Conservation (phyloP, 2,888 invertebrate genomes). For the Caenorhabditis imperialis region DNA sequence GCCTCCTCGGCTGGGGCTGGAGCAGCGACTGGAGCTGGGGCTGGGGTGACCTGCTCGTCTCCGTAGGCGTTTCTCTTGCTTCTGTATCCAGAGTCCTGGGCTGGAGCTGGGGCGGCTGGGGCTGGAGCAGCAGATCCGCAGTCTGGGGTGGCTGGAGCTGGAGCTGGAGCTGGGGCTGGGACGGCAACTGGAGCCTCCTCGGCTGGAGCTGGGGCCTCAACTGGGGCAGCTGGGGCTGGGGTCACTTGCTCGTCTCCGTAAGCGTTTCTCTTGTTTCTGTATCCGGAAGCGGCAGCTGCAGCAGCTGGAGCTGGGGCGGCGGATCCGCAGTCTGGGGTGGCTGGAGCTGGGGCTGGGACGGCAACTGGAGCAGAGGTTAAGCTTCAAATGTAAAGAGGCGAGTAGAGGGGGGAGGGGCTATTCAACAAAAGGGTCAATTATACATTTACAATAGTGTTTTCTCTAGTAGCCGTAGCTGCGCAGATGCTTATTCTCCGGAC, state of each 20-base stretch:
- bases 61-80: no score
- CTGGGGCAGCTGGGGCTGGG: slow-evolving; percentile 48
- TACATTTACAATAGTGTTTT: slow-evolving; percentile 24
- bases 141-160: slow-evolving; percentile 45
- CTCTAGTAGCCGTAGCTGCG: slow-evolving; percentile 42
- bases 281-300: slow-evolving; percentile 32
- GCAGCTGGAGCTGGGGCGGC: slow-evolving; percentile 25
- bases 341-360: no score
- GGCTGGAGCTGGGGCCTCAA: slow-evolving; percentile 30
- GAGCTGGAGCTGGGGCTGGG: slow-evolving; percentile 40
- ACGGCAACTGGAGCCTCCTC: slow-evolving; percentile 36
- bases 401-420: slow-evolving; percentile 10
- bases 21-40: slow-evolving; percentile 11
- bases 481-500: slow-evolving; percentile 50
- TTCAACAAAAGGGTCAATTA: slow-evolving; percentile 16
- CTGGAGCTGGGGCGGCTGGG: slow-evolving; percentile 50
- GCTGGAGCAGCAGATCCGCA: slow-evolving; percentile 47
- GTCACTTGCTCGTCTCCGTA: slow-evolving; percentile 63
- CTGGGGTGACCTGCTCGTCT: slow-evolving; percentile 14
- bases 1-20: slow-evolving; percentile 13
- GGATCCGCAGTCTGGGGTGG: slow-evolving; percentile 4
- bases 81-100: slow-evolving; percentile 41
- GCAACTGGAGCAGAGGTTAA: no score
- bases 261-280: slow-evolving; percentile 51
- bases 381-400: no score